Conservation (phyloP, 1,140 invertebrate species). For the Lepidurus couesii region DNA sequence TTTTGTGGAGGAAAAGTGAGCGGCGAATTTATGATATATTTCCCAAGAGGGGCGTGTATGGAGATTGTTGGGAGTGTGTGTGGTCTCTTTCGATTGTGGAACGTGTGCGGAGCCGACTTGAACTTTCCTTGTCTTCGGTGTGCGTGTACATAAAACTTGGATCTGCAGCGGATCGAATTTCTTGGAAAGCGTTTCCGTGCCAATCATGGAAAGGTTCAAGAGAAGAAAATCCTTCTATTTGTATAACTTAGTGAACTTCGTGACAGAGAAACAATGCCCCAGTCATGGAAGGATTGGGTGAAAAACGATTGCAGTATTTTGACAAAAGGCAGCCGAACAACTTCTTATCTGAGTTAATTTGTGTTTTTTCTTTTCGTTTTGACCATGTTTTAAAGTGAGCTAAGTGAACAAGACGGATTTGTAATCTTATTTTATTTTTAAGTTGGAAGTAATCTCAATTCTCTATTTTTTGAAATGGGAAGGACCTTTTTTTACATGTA, state of each 20-base stretch:
- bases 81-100: not conserved
- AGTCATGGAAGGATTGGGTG: not conserved
- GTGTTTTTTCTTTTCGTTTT: not conserved
- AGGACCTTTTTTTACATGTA: conserved; percentile 1
- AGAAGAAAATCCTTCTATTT: no score
- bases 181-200: not conserved
- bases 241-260: not conserved
- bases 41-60: conserved; percentile 7
- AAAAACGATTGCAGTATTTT: conserved; percentile 3
- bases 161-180: not conserved
- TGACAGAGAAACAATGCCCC: not conserved
- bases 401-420: not conserved
- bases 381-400: not conserved
- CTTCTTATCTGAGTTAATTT: not conserved
- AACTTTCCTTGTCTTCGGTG: not conserved
- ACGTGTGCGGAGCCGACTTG: not conserved
- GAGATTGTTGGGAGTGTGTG: not conserved
- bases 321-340: not conserved
- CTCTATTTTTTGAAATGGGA: not conserved
- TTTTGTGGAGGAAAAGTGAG: not conserved
- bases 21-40: not conserved
- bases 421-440: not conserved
- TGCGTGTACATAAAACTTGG: conserved; percentile 2
- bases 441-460: conserved; percentile 22
- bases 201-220: not conserved